Base-by-base conservation (phyloP, 2,797 vertebrate species). In the Fundulus diaphanus region DNA sequence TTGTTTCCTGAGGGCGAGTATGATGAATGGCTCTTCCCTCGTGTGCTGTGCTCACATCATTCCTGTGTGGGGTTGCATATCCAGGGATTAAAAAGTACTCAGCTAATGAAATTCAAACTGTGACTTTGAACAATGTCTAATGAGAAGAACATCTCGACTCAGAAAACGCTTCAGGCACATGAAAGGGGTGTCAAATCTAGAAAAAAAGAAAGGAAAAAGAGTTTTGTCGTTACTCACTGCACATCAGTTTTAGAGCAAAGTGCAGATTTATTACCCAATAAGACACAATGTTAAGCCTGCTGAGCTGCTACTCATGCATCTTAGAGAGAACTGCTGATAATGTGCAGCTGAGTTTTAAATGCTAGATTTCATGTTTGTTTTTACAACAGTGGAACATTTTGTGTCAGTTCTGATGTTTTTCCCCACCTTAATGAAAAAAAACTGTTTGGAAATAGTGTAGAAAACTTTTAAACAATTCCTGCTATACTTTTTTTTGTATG, bases 101-200 rank as follows among this genome's bases (percentile, higher is more conserved):
- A 0, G 42, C 82, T 90, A 86, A 92, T 88, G 84, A 40, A 16
- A 88, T 90, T 89, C 87, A 76, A 87, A 54, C 74, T 54, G 80
- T 33, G 68, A 87, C 82, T 88, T 89, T 82, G 76, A 78, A 79
- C 86, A 86, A 84, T 90, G 82, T 82, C 74, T 86, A 90, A 92
- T 84, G 82, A 91, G 80, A 82, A 73, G 31, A 83, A 51, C 20
- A 51, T 87, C 77, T 85, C 81, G 79, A 63, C 48, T 80, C 75
- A 37, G 44, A 84, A 78, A 78, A 74, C 86, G 80, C 87, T 80
- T 73, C 76, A 76, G 85, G 73, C 84, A 78, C 85, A 86, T 86
- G 82, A 91, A 83, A 90, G 80, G 73, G 70, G 69, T 68, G 46
- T 88, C 74, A 76, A 79, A 85, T 86, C 83, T 87, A 72, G 86